phyloP scores from a whole-genome alignment of 92 coral and sea anemone genomes.

The Porites evermanni region DNA sequence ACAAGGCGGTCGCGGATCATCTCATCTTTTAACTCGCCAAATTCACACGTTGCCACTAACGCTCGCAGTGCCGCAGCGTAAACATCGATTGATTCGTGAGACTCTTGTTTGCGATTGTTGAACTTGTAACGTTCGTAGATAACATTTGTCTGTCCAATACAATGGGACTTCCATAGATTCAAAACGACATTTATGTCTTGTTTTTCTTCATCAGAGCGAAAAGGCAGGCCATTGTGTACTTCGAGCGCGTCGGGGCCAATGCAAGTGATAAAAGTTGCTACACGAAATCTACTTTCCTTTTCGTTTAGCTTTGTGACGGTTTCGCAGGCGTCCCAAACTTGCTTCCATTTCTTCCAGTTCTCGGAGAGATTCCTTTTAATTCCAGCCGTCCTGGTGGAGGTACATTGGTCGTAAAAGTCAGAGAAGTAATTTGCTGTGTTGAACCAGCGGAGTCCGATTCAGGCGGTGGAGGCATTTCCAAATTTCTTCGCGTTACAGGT shows the following conservation, averaged over 20 bases:
- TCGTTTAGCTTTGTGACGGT: conserved; percentile 33
- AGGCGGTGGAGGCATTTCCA: too few species aligned
- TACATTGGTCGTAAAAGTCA: conserved; percentile 47
- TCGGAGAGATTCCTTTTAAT: conserved; percentile 35
- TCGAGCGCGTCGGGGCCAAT: conserved; percentile 46
- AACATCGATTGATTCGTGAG: conserved; percentile 57
- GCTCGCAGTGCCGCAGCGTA: conserved; percentile 52
- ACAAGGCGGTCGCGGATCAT: conserved; percentile 60
- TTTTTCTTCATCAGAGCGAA: conserved; percentile 28
- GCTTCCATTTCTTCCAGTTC: conserved; percentile 56
- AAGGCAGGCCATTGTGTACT: conserved; percentile 53
- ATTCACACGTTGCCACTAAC: conserved; percentile 50
- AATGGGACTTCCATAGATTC: too few species aligned
- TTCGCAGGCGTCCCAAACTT: conserved; percentile 54
- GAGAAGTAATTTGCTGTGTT: conserved; percentile 23
- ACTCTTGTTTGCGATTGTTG: conserved; percentile 60
- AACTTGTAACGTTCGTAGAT: conserved; percentile 62
- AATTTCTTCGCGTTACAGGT: too few species aligned
- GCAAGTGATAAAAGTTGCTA: conserved; percentile 59
- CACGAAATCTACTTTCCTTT: conserved; percentile 40
- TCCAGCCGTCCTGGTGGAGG: conserved; percentile 46
- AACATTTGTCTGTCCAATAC: not conserved
- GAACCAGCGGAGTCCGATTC: not conserved
- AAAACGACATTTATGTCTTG: not conserved
- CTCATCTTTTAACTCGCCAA: conserved; percentile 55